These are phyloP conservation scores for Daubentonia madagascariensis DNA, from an alignment of 2,113 vertebrate species.

Conservation along the genomic window DNA sequence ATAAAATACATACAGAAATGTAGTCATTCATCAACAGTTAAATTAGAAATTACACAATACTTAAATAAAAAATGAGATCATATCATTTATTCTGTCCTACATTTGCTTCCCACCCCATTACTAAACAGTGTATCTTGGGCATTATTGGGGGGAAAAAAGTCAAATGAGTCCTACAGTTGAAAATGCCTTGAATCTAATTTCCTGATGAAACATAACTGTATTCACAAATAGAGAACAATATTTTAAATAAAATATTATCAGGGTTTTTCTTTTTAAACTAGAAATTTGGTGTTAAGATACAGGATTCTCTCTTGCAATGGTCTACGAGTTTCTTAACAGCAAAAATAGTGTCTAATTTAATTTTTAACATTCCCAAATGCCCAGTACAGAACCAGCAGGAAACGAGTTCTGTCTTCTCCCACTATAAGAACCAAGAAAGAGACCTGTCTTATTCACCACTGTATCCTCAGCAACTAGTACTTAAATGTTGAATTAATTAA, in stretches of 20 bases:
- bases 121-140: not conserved
- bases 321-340: not conserved
- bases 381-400: not conserved
- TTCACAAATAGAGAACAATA: not conserved
- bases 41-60: not conserved
- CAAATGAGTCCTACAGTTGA: not conserved
- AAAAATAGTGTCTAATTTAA: not conserved
- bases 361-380: not conserved
- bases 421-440: not conserved
- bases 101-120: not conserved
- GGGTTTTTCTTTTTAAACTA: not conserved
- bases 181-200: not conserved
- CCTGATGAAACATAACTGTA: not conserved
- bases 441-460: not conserved
- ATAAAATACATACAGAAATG: not conserved
- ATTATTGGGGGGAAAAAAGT: not conserved
- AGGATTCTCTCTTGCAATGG: not conserved
- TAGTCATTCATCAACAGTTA: not conserved
- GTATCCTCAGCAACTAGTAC: not conserved
- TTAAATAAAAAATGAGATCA: not conserved
- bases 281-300: not conserved
- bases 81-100: not conserved
- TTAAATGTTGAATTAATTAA: not conserved
- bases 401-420: not conserved
- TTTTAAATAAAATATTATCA: constrained; percentile 3